Conservation (phyloP, 2,797 vertebrate species). For the Coranthus polyacanthus region DNA sequence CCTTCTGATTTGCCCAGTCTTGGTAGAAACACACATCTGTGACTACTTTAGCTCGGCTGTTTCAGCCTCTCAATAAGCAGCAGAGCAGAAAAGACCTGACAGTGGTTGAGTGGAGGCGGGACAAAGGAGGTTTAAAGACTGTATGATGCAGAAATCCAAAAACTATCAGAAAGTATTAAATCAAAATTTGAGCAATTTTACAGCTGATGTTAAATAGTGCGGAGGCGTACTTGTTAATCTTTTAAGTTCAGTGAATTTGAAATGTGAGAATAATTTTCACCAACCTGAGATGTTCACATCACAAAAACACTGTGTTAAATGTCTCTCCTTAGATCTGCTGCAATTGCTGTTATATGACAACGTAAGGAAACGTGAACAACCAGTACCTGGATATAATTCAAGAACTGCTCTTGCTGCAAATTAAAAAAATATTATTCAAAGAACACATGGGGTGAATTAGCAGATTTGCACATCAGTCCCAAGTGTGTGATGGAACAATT, state of each 20-base stretch:
- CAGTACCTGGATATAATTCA: too few species aligned
- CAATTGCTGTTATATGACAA: neutral
- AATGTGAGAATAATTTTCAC: conserved; percentile 1
- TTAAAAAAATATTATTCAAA: conserved; percentile 7
- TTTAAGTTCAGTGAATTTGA: conserved; percentile 19
- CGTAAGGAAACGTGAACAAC: too few species aligned
- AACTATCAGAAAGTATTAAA: conserved; percentile 29
- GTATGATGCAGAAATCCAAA: conserved; percentile 5
- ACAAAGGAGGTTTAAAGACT: conserved; percentile 31
- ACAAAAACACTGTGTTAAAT: neutral
- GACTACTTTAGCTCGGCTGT: conserved; percentile 61
- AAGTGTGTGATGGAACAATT: conserved; percentile 15
- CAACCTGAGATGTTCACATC: neutral
- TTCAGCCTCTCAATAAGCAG: conserved; percentile 53
- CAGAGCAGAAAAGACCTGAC: conserved; percentile 68
- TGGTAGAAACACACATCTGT: conserved; percentile 74
- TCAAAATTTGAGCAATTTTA: conserved; percentile 49
- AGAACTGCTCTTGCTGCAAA: too few species aligned
- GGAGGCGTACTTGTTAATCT: conserved; percentile 2
- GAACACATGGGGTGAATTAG: conserved; percentile 9
- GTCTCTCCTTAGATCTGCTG: neutral
- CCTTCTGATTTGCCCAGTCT: conserved; percentile 58
- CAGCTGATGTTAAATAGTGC: too few species aligned
- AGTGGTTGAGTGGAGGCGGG: conserved; percentile 60
- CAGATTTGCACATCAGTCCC: conserved; percentile 36